These are phyloP conservation scores for Sula dactylatra DNA, from an alignment of 2,113 vertebrate genomes.

Conservation along the genomic window DNA sequence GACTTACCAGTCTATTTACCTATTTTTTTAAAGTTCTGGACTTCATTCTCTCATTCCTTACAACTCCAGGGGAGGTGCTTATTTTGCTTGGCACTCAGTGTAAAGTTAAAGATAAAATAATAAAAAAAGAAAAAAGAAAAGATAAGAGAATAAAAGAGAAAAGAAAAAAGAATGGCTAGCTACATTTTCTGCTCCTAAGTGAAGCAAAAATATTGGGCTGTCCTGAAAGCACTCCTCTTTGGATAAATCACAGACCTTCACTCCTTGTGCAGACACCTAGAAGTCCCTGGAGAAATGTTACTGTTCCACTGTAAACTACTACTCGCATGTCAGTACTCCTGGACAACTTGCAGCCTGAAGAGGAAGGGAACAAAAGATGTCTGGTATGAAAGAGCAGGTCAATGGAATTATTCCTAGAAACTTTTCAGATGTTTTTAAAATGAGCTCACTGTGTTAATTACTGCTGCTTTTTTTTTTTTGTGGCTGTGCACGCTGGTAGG, in stretches of 20 bases:
- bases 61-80: not conserved
- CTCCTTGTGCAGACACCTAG: not conserved
- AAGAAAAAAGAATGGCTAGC: not conserved
- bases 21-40: not conserved
- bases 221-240: not conserved
- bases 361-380: not conserved
- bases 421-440: conserved; percentile 26
- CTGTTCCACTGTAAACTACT: not conserved
- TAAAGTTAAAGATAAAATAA: not conserved
- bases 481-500: not conserved
- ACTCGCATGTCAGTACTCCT: not conserved
- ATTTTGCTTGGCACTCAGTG: not conserved
- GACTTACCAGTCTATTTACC: not conserved
- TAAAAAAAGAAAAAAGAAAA: not conserved
- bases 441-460: conserved; percentile 27
- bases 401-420: conserved; percentile 23
- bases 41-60: not conserved
- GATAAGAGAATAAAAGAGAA: not conserved
- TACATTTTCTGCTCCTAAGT: not conserved
- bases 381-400: conserved; percentile 50
- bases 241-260: not conserved
- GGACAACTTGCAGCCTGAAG: not conserved
- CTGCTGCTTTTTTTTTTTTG: not conserved
- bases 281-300: not conserved
- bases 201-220: not conserved